Base-by-base conservation (phyloP, 1,140 invertebrate species). In the Drosophila nigrodunni region DNA sequence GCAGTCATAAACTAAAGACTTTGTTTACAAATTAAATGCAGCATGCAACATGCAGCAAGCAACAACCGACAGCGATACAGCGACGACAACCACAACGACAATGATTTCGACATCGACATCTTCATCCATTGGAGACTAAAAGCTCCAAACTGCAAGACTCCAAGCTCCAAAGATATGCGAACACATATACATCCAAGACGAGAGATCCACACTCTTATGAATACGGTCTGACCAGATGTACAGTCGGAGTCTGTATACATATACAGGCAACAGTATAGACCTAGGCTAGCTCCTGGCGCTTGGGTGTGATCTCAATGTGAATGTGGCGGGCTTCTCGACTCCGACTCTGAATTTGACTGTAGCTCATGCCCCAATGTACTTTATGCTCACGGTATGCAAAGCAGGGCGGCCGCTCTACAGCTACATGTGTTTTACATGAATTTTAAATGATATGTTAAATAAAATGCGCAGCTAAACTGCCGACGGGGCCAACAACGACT, bases 381-480 rank as follows among this genome's bases (percentile, higher is more conserved):
- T 88, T 89, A 88, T 89, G 86, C 85, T 80, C 70, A 86, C 80
- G 77, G 86, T 89, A 88, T 88, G 85, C 85, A 88, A 88, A 88
- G 78, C 80, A 85, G 83, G 57, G 62, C 64, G 65, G 58, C 54
- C 57, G 60, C 67, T 78, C 69, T 49, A 55, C 74, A 81, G 75
- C 78, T 86, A 90, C 87, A 90, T 90, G 87, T 90, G 87, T 90
- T 90, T 90, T 87, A 90, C 87, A 90, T 90, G 87, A 90, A 90
- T 90, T 90, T 91, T 90, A 90, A 90, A 90, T 90, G 87, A 90
- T 90, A 90, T 90, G 87, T 90, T 90, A 90, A 90, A 87, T 87
- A 88, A 90, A 90, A 90, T 90, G 86, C 86, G 86, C 81, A 90
- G 75, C 86, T 89, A 86, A 86, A 87, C 82, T 82, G 86, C 82